A percentile compares a stretch with the other conserved stretches of the same genome.
phyloP scores from a whole-genome alignment of 2,797 vertebrate genomes.

The Pristis pectinata region DNA sequence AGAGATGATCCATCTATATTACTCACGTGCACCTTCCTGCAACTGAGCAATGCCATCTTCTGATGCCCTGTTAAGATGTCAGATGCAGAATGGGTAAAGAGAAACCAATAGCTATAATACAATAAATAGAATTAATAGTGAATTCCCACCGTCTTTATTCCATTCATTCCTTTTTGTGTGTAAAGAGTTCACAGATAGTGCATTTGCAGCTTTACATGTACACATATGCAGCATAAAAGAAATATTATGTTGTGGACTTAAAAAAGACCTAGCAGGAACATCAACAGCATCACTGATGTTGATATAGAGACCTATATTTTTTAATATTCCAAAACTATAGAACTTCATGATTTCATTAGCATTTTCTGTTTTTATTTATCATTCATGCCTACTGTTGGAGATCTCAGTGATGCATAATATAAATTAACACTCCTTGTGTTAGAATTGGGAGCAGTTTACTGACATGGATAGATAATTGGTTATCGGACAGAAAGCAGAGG shows the following conservation, averaged over 20 bases:
- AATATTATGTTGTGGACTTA: background rate
- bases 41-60: background rate
- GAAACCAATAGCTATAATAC: background rate
- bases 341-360: background rate
- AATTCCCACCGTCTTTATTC: background rate
- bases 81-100: background rate
- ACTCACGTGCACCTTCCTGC: background rate
- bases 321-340: background rate
- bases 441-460: too few species aligned
- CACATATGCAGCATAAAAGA: background rate
- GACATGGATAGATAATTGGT: too few species aligned
- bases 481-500: too few species aligned
- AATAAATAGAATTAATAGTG: background rate
- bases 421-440: background rate
- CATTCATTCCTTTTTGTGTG: background rate
- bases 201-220: background rate
- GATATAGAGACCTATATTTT: background rate
- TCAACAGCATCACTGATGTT: background rate
- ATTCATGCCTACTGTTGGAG: background rate
- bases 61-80: background rate
- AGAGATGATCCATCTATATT: background rate
- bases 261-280: background rate
- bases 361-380: background rate
- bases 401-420: background rate
- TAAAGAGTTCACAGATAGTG: background rate